Evolutionary conservation across 2,113 vertebrate genomes (phyloP).

Genomic region (Rhagologus leucostigma): DNA sequence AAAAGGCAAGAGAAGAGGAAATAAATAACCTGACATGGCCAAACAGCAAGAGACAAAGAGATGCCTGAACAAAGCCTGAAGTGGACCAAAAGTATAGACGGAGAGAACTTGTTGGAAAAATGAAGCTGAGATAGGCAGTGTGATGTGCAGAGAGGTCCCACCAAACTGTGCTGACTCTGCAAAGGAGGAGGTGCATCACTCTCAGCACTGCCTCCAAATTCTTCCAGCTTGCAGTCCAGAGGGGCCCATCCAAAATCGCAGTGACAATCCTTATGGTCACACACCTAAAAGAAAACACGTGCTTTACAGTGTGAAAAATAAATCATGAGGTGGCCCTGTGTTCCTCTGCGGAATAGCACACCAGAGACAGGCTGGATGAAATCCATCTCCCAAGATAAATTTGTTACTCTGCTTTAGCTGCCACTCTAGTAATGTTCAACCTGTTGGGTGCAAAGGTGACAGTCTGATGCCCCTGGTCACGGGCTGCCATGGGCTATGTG

Average conservation of each 20-base stretch:
- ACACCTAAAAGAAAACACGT: not conserved
- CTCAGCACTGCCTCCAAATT: slow-evolving; percentile 36
- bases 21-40: not conserved
- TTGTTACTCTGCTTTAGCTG: not conserved
- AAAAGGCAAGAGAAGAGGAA: not conserved
- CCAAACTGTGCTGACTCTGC: not conserved
- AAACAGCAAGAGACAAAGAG: not conserved
- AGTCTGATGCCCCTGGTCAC: not conserved
- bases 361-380: not conserved
- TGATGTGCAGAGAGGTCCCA: not conserved
- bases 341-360: not conserved
- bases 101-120: not conserved
- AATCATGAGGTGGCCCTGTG: fast-evolving
- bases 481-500: fast-evolving
- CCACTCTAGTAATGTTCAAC: not conserved
- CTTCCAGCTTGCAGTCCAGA: not conserved
- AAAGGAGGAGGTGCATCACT: not conserved
- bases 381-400: not conserved
- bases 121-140: not conserved
- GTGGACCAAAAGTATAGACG: not conserved
- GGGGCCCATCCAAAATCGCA: slow-evolving; percentile 7
- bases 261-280: slow-evolving; percentile 43
- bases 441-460: not conserved
- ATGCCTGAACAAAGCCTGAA: not conserved
- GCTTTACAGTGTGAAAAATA: not conserved